phyloP scores from a whole-genome alignment of 1,140 invertebrate genomes.

The Zaprionus davidi region DNA sequence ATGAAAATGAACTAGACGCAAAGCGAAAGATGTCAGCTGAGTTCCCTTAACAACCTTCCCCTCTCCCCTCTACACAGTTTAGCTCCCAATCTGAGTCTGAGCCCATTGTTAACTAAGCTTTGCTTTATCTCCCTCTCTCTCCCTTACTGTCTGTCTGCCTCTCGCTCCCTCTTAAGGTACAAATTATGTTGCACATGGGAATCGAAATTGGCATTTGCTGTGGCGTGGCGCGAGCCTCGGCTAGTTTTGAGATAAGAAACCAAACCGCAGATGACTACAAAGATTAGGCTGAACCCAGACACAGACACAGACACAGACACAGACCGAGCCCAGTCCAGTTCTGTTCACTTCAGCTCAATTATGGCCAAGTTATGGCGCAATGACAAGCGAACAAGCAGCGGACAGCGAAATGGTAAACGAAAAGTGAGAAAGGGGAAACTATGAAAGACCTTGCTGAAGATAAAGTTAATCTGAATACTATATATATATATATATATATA shows the following conservation, averaged over 20 bases:
- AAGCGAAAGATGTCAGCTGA: conserved; percentile 34
- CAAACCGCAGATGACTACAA: conserved; percentile 22
- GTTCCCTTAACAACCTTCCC: neutral
- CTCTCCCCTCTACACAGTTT: neutral
- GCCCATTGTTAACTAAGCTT: conserved; percentile 21
- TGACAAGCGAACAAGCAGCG: neutral
- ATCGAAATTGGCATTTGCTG: conserved; percentile 40
- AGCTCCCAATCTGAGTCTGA: neutral
- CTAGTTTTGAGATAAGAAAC: conserved; percentile 29
- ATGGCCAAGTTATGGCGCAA: conserved; percentile 14
- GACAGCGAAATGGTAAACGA: neutral
- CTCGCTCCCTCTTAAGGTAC: conserved; percentile 51
- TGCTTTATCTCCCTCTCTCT: neutral
- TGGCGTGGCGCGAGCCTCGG: conserved; percentile 8
- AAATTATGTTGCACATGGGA: conserved; percentile 70
- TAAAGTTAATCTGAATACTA: too few relatives aligned
- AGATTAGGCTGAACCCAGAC: conserved; percentile 24
- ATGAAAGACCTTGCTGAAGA: too few relatives aligned
- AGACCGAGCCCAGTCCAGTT: neutral
- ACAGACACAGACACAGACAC: neutral
- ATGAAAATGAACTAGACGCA: conserved; percentile 54
- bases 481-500: too few relatives aligned
- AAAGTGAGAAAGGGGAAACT: neutral
- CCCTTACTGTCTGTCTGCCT: neutral
- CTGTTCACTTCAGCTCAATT: neutral